A percentile compares a stretch with the other conserved stretches of the same genome.
These are phyloP conservation scores for Melierax canorus DNA, from an alignment of 2,113 vertebrate genomes.

Conservation along the genomic window DNA sequence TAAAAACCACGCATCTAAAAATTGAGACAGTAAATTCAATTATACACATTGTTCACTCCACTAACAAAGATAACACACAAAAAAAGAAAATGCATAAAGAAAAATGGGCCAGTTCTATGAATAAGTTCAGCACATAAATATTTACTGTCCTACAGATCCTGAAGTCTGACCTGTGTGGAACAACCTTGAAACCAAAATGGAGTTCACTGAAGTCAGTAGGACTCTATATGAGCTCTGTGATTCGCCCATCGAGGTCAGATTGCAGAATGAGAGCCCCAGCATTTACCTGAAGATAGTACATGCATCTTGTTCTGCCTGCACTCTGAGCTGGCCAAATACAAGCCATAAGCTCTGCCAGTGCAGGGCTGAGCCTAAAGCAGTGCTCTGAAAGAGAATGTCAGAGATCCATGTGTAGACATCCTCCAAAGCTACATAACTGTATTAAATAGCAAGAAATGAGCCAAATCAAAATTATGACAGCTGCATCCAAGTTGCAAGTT, in stretches of 20 bases:
- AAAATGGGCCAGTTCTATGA: neutral
- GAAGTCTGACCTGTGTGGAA: neutral
- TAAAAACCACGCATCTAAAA: conserved; percentile 95
- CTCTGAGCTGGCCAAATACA: neutral
- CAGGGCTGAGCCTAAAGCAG: neutral
- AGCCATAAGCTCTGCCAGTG: neutral
- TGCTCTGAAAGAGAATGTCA: neutral
- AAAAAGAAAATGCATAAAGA: neutral
- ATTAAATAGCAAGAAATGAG: neutral
- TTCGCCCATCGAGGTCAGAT: neutral
- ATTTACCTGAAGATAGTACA: neutral
- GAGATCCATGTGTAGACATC: fast-evolving
- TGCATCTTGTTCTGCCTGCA: neutral
- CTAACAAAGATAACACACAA: neutral
- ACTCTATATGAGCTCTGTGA: neutral
- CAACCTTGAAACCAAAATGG: neutral
- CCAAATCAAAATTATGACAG: neutral
- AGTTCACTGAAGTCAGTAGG: neutral
- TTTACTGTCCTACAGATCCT: neutral
- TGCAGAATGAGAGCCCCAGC: neutral
- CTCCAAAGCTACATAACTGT: neutral
- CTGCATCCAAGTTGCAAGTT: neutral
- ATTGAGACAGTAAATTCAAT: conserved; percentile 41
- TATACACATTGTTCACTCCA: neutral
- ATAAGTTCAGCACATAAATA: neutral